Evolutionary conservation across 2,888 invertebrate genomes (phyloP).

Genomic region (Pammene fasciana): DNA sequence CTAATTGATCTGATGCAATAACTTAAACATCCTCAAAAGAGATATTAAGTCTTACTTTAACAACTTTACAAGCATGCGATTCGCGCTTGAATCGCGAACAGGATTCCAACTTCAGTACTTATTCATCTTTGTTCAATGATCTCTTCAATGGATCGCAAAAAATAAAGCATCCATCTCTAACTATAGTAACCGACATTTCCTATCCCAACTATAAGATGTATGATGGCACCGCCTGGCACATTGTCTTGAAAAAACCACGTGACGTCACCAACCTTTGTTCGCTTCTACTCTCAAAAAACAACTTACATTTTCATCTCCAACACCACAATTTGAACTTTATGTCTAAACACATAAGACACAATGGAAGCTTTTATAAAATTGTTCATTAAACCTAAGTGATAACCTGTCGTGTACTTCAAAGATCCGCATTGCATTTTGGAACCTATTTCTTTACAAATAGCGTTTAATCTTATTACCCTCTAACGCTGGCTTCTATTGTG

Average conservation of each 20-base stretch:
- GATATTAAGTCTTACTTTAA: too few species aligned
- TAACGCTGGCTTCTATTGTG: constrained; percentile 9
- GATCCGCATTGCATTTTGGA: constrained; percentile 19
- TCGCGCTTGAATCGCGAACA: too few species aligned
- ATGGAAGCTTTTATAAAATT: constrained; percentile 13
- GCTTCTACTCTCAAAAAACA: constrained; percentile 19
- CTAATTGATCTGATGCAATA: too few species aligned
- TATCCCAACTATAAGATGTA: not conserved
- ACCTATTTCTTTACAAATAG: constrained; percentile 9
- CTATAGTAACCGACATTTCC: constrained; percentile 5
- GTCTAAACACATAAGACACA: not conserved
- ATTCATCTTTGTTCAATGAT: constrained; percentile 3
- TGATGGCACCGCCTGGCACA: constrained; percentile 51
- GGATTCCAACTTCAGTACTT: not conserved
- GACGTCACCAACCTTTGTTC: constrained; percentile 45
- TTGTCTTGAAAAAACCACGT: constrained; percentile 42
- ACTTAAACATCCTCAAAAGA: too few species aligned
- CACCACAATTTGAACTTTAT: constrained; percentile 15
- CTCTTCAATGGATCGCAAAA: constrained; percentile 15
- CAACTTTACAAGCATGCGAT: too few species aligned
- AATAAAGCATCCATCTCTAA: constrained; percentile 4
- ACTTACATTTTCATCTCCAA: not conserved
- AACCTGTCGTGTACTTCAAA: constrained; percentile 33
- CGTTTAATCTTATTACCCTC: constrained; percentile 1
- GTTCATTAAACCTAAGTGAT: constrained; percentile 37